Evolutionary conservation across 2,888 invertebrate species (phyloP).

Genomic region (Ormyrus rosae): DNA sequence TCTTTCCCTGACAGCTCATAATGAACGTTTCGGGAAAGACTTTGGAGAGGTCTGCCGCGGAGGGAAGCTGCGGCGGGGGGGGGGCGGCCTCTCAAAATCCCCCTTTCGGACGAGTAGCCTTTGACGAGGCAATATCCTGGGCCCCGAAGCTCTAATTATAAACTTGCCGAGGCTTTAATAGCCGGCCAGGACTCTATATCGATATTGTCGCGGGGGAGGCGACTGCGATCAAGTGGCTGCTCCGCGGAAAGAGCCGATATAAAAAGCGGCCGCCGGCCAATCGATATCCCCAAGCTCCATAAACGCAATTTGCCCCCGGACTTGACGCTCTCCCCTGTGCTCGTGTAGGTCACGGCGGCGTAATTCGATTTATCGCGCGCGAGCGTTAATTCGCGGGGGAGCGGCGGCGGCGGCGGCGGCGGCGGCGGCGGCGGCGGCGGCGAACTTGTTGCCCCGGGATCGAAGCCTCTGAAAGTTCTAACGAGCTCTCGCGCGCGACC

Average conservation of each 20-base stretch:
- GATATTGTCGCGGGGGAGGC: slow-evolving; percentile 30
- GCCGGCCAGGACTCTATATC: slow-evolving; percentile 37
- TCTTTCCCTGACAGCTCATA: neutral
- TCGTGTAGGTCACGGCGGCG: slow-evolving; percentile 15
- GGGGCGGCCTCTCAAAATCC: slow-evolving; percentile 43
- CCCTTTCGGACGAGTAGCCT: slow-evolving; percentile 48
- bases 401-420: slow-evolving; percentile 8
- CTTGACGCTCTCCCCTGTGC: neutral
- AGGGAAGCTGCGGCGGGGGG: neutral
- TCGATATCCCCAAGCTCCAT: neutral
- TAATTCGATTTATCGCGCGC: slow-evolving; percentile 27
- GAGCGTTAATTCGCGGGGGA: slow-evolving; percentile 6
- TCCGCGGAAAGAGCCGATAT: neutral
- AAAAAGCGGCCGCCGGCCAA: neutral
- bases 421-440: slow-evolving; percentile 8
- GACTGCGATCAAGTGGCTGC: neutral
- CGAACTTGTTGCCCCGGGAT: slow-evolving; percentile 36
- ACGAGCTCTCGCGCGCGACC: neutral
- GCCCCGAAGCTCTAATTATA: slow-evolving; percentile 62
- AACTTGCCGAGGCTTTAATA: slow-evolving; percentile 62
- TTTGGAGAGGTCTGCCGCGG: neutral
- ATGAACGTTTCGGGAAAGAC: slow-evolving; percentile 20
- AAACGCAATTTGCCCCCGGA: slow-evolving; percentile 23
- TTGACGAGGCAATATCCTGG: slow-evolving; percentile 57
- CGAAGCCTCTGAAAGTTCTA: slow-evolving; percentile 10